A percentile compares a stretch with the other conserved stretches of the same genome.
Conservation (phyloP, 2,888 invertebrate genomes). For the Ophioninae sp. region DNA sequence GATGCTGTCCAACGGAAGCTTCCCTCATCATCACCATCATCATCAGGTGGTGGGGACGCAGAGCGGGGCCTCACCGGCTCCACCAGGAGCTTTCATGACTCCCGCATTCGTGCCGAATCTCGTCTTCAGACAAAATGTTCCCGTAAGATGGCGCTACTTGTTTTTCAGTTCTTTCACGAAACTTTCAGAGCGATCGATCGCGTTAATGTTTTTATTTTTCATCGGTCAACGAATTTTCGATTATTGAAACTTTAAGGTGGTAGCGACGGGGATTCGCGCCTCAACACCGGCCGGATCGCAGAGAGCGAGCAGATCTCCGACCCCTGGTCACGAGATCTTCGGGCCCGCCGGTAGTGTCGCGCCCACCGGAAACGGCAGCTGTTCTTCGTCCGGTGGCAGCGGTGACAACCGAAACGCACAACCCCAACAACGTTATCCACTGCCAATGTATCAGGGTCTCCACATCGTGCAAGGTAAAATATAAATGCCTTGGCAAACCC, state of each 20-base stretch:
- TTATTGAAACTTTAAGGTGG: slow-evolving; percentile 62
- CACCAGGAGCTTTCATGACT: slow-evolving; percentile 76
- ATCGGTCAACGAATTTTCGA: slow-evolving; percentile 4
- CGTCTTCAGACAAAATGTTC: slow-evolving; percentile 79
- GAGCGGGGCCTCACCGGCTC: slow-evolving; percentile 74
- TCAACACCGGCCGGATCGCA: slow-evolving; percentile 78
- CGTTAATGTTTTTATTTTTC: not conserved
- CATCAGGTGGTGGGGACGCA: slow-evolving; percentile 74
- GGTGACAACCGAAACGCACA: slow-evolving; percentile 77
- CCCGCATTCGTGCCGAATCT: slow-evolving; percentile 78
- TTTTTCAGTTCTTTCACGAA: not conserved
- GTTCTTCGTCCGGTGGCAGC: slow-evolving; percentile 62
- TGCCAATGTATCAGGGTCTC: slow-evolving; percentile 80
- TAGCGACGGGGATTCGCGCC: slow-evolving; percentile 76
- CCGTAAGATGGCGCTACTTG: slow-evolving; percentile 68
- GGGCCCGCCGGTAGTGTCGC: slow-evolving; percentile 66
- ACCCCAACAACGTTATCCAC: slow-evolving; percentile 78
- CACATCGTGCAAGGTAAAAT: slow-evolving; percentile 78
- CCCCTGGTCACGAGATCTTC: slow-evolving; percentile 77
- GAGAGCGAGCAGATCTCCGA: slow-evolving; percentile 78
- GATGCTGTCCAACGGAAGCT: slow-evolving; percentile 75
- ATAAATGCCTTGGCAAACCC: not conserved
- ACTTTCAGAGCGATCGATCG: not conserved
- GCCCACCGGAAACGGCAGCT: slow-evolving; percentile 50
- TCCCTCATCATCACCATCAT: slow-evolving; percentile 68